Conservation (phyloP, 1,140 invertebrate species). For the Microvelia longipes region DNA sequence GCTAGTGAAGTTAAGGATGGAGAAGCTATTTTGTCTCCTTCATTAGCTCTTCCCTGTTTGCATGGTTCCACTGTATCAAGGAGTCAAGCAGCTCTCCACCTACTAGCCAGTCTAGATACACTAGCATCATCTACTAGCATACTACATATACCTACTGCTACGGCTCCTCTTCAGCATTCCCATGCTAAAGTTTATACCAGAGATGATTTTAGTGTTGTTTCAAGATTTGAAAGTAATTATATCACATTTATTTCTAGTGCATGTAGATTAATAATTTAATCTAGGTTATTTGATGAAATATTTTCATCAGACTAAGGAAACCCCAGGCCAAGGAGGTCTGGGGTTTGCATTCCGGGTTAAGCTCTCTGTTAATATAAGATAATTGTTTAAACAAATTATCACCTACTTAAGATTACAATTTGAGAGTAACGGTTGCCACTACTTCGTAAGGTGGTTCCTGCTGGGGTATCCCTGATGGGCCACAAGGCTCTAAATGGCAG, state of each 20-base stretch:
- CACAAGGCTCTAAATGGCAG: too few species aligned
- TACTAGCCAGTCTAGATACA: constrained; percentile 78
- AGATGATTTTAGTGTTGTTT: constrained; percentile 72
- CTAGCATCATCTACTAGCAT: constrained; percentile 64
- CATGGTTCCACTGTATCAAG: constrained; percentile 54
- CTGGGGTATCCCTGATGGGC: too few species aligned
- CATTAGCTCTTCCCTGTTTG: constrained; percentile 61
- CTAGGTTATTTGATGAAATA: too few species aligned
- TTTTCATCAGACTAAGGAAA: too few species aligned
- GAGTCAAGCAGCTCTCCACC: constrained; percentile 71
- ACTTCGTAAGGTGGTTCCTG: too few species aligned
- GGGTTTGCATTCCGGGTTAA: too few species aligned
- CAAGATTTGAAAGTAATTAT: constrained; percentile 74
- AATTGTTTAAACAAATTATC: too few species aligned
- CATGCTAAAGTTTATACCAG: constrained; percentile 36
- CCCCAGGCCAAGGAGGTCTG: too few species aligned
- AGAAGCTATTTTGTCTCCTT: constrained; percentile 50
- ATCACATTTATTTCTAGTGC: neutral
- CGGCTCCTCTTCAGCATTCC: constrained; percentile 9
- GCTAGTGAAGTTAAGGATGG: constrained; percentile 11
- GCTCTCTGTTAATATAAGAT: too few species aligned
- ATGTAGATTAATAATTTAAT: too few species aligned
- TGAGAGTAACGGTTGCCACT: too few species aligned
- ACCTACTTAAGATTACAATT: too few species aligned
- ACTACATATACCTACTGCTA: constrained; percentile 13